Evolutionary conservation across 1,140 invertebrate species (phyloP), one percentile per base, ranked within the genome.

Genomic region (Sipha flava): DNA sequence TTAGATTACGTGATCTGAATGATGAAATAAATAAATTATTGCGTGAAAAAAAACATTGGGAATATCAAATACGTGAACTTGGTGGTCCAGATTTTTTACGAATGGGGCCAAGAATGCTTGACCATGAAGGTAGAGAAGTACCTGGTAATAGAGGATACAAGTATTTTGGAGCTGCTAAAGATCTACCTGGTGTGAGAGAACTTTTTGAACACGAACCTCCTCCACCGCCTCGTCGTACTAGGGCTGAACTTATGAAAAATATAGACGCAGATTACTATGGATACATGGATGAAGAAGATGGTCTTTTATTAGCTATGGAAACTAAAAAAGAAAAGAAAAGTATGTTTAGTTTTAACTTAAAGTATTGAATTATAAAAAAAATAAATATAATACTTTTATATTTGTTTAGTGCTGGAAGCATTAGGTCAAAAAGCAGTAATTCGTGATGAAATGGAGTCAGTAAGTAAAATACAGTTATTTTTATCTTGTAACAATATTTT

Each of bases 11-110:
- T 43, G 98, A 99, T 86, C 87, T 99, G 1, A 99, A 99, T 86
- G 98, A 99, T 88, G 98, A 99, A 87, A 99, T 99, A 79, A 99
- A 99, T 85, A 99, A 99, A 87, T 85, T 99, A 45, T 87, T 99
- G 31, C 86, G 97, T 81, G 96, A 99, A 85, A 95, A 95, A 85
- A 88, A 95, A 0, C 97, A 99, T 84, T 99, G 98, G 98, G 98
- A 99, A 85, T 91, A 93, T 43, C 92, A 98, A 85, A 99, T 99
- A 79, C 92, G 93, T 82, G 92, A 97, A 82, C 87, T 99, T 1
- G 97, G 97, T 23, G 98, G 98, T 0, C 93, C 95, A 2, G 96
- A 99, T 86, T 98, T 99, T 87, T 89, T 92, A 43, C 91, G 93
- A 83, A 91, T 94, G 83, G 96, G 96, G 0, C 96, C 96, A 0